A percentile compares a stretch with the other conserved stretches of the same genome.
Conservation (phyloP, 2,888 invertebrate genomes). For the Maniola hyperantus region DNA sequence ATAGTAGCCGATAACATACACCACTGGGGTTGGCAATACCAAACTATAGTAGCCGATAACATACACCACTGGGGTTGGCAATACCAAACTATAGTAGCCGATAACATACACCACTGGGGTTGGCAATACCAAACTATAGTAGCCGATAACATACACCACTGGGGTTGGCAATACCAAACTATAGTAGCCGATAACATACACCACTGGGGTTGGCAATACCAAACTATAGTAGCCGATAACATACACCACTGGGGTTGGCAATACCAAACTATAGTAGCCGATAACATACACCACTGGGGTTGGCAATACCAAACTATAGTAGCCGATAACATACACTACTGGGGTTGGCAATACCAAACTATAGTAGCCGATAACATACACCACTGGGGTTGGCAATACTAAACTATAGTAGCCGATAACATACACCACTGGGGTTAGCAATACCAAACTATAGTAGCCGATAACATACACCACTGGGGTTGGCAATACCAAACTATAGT, state of each 20-base stretch:
- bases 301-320: neutral
- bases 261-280: neutral
- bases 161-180: no score
- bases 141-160: neutral
- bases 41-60: neutral
- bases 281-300: neutral
- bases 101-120: neutral
- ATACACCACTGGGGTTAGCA: no score
- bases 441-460: neutral
- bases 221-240: neutral
- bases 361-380: neutral
- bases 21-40: no score
- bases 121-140: neutral
- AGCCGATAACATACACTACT: neutral
- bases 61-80: no score
- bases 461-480: neutral
- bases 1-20: neutral
- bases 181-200: neutral
- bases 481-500: neutral
- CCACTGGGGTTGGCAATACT: no score
- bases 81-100: neutral
- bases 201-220: no score
- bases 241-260: no score
- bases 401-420: neutral
- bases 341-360: no score